Evolutionary conservation across 2,888 invertebrate species (phyloP).

Genomic region (Drosophila colorata): DNA sequence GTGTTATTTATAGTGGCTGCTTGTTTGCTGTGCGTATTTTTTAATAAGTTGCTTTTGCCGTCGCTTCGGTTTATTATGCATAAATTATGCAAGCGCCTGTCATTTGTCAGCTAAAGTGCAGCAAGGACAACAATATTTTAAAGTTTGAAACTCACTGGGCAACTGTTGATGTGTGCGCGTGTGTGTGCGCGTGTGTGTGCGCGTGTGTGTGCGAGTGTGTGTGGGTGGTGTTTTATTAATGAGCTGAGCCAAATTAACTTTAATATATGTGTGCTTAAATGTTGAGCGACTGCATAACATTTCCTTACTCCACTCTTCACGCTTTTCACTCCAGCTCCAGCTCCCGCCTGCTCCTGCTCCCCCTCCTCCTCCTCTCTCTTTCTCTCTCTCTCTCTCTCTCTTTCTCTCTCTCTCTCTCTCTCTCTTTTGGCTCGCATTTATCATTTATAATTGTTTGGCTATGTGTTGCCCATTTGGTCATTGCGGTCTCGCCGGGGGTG

Average conservation of each 20-base stretch:
- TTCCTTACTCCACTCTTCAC: background rate
- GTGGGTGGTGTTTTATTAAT: constrained; percentile 69
- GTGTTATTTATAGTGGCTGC: constrained; percentile 70
- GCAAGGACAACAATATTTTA: constrained; percentile 39
- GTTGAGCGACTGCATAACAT: constrained; percentile 38
- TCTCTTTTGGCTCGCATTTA: constrained; percentile 57
- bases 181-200: background rate
- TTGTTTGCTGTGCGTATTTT: constrained; percentile 68
- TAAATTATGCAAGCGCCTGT: constrained; percentile 70
- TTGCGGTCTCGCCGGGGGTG: constrained; percentile 4
- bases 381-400: background rate
- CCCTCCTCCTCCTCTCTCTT: too few relatives aligned
- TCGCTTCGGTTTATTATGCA: constrained; percentile 72
- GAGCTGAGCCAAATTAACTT: constrained; percentile 79
- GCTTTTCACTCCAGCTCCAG: background rate
- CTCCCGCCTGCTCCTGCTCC: too few relatives aligned
- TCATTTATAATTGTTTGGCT: constrained; percentile 79
- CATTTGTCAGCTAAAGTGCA: constrained; percentile 36
- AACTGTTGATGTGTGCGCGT: constrained; percentile 15
- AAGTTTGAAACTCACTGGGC: constrained; percentile 47
- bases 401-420: background rate
- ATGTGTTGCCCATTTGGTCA: constrained; percentile 42
- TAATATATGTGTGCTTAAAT: constrained; percentile 54
- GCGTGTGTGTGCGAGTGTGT: too few relatives aligned
- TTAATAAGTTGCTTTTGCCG: constrained; percentile 71